These are phyloP conservation scores for Chlorops oryzae DNA, from an alignment of 1,140 invertebrate genomes.

Conservation along the genomic window DNA sequence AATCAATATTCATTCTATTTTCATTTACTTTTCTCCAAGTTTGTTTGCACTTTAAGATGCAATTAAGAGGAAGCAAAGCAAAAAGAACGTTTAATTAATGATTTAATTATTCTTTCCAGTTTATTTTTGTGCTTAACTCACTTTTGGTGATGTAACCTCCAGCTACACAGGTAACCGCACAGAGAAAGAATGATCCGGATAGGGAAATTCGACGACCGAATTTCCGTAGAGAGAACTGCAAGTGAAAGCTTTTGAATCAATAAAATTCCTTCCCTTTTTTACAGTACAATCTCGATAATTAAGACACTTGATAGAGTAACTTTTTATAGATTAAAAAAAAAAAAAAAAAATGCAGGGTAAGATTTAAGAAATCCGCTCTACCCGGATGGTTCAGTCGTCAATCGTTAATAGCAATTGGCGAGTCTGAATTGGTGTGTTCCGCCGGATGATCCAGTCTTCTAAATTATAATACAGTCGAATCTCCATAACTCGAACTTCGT, in stretches of 20 bases:
- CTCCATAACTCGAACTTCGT: too few species aligned
- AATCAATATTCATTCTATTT: too few species aligned
- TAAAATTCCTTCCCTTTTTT: background rate
- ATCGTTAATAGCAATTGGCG: too few species aligned
- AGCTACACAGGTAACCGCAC: slow-evolving; percentile 52
- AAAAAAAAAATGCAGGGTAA: background rate
- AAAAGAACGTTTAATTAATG: slow-evolving; percentile 7
- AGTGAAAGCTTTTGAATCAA: background rate
- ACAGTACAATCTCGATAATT: too few species aligned
- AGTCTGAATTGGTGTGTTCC: too few species aligned
- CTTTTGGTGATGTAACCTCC: slow-evolving; percentile 40
- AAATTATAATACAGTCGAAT: too few species aligned
- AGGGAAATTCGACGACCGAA: slow-evolving; percentile 53
- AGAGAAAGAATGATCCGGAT: slow-evolving; percentile 52
- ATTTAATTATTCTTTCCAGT: too few species aligned
- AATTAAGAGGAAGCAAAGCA: slow-evolving; percentile 7
- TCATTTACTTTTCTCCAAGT: slow-evolving; percentile 22
- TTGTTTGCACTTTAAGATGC: slow-evolving; percentile 26
- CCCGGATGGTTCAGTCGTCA: too few species aligned
- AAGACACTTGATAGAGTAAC: background rate
- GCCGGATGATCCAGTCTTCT: too few species aligned
- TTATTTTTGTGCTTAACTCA: slow-evolving; percentile 12
- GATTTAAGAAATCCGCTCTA: too few species aligned
- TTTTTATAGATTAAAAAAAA: background rate
- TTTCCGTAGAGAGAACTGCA: slow-evolving; percentile 49